phyloP scores from a whole-genome alignment of 2,888 invertebrate species.

The Oscheius myriophilus region DNA sequence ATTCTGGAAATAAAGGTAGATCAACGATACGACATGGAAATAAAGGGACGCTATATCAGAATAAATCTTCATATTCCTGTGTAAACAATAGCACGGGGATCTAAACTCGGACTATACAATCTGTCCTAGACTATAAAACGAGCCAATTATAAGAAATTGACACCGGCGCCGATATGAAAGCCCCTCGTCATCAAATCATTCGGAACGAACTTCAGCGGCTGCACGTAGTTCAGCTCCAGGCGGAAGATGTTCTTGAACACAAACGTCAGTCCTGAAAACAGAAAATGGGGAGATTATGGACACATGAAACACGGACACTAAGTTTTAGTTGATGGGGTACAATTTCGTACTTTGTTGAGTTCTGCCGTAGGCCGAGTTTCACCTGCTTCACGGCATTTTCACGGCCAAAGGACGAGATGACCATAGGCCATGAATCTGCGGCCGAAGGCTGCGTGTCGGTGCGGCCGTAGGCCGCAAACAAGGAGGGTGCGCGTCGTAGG shows the following conservation, averaged over 20 bases:
- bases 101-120: constrained; percentile 11
- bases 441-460: too few species aligned
- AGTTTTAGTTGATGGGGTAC: too few species aligned
- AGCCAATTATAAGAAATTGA: constrained; percentile 60
- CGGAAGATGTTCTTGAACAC: constrained; percentile 60
- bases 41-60: neutral
- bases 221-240: constrained; percentile 91
- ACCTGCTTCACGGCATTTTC: too few species aligned
- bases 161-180: constrained; percentile 66
- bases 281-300: neutral
- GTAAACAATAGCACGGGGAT: constrained; percentile 10
- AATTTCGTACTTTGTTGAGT: too few species aligned
- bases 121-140: constrained; percentile 6
- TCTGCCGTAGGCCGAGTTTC: too few species aligned
- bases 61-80: constrained; percentile 5
- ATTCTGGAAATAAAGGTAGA: neutral
- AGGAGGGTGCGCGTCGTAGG: too few species aligned
- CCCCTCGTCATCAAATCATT: constrained; percentile 62
- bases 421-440: too few species aligned
- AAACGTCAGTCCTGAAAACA: constrained; percentile 49
- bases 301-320: too few species aligned
- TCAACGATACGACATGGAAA: neutral
- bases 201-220: constrained; percentile 79
- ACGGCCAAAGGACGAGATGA: too few species aligned
- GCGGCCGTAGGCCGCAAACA: too few species aligned